Conservation (phyloP, 2,797 vertebrate species). For the Lepilemur septentrionalis region DNA sequence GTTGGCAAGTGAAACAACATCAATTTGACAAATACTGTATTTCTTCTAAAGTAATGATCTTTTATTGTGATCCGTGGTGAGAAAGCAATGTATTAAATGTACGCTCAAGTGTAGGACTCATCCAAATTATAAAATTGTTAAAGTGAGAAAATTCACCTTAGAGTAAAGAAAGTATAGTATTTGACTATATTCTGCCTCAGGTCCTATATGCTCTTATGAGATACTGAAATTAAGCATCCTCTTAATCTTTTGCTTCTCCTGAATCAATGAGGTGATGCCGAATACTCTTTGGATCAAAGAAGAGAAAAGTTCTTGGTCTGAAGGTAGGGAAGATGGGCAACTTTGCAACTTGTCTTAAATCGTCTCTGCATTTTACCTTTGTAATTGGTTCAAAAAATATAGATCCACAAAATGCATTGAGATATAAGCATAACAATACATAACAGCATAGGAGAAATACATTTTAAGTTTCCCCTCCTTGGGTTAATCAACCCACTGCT, state of each 20-base stretch:
- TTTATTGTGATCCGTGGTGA: background rate
- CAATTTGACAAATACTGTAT: background rate
- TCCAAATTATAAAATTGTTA: background rate
- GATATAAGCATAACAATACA: background rate
- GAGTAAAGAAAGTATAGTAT: background rate
- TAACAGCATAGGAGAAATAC: background rate
- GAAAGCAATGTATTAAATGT: background rate
- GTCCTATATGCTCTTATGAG: background rate
- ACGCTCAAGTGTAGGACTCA: background rate
- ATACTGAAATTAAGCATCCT: background rate
- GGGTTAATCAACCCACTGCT: background rate
- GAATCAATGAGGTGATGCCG: background rate
- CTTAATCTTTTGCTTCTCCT: background rate
- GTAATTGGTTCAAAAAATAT: background rate
- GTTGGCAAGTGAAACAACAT: background rate
- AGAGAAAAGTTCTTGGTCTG: background rate
- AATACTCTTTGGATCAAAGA: background rate
- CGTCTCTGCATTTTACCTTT: background rate
- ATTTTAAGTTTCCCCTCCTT: background rate
- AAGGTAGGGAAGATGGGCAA: background rate
- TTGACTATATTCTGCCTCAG: background rate
- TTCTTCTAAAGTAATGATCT: background rate
- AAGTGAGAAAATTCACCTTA: background rate
- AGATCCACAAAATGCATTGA: background rate
- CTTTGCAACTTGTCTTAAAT: background rate